Base-by-base conservation (phyloP, 2,797 vertebrate species). In the Selene dorsalis region DNA sequence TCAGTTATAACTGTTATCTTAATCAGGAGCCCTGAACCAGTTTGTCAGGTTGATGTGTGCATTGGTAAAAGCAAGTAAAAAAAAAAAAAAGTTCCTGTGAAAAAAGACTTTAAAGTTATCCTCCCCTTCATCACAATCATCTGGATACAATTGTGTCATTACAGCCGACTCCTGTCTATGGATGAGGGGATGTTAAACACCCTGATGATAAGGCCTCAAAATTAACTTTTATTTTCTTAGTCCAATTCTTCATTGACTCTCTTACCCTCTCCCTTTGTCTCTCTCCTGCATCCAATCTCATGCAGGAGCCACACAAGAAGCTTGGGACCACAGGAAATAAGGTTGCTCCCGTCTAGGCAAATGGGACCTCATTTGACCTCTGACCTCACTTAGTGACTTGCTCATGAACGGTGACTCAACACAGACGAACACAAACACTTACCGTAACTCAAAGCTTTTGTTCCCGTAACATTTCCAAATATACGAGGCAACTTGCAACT, bases 121-220 rank as follows among this genome's bases (percentile, higher is more conserved):
- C 59, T 84, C 71, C 68, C 57, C 43, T 64, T 69, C 28, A 43
- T 70, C 69, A 50, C 60, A 26, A 79, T 93, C 94, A 94, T 94
- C 92, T 95, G 94, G 93, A 90, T 91, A 90, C 90, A 90, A 93
- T 94, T 94, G 91, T 88, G 82, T 90, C 87, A 84, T 91, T 94
- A 92, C 72, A 75, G 82, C 56, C 22, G 60, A 77, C 81, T 91
- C 73, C 89, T 92, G 90, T 87, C 82, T 89, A 77, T 24, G 39
- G 88, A 86, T 75, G 84, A 88, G 71, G 72, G 80, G 55, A 82
- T 63, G 67, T 82, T 92, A 90, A 90, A 88, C 32, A 82, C 81
- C 68, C 70, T 22, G 41, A 82, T 35, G 82, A 92, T 89, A 82
- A 83, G 73, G 45, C 75, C 78, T 79, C 57, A 85, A 78, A 89